Percentiles rank a stretch among this genome's conserved stretches.
phyloP scores from a whole-genome alignment of 2,113 vertebrate genomes.

The Microcebus griseorufus region DNA sequence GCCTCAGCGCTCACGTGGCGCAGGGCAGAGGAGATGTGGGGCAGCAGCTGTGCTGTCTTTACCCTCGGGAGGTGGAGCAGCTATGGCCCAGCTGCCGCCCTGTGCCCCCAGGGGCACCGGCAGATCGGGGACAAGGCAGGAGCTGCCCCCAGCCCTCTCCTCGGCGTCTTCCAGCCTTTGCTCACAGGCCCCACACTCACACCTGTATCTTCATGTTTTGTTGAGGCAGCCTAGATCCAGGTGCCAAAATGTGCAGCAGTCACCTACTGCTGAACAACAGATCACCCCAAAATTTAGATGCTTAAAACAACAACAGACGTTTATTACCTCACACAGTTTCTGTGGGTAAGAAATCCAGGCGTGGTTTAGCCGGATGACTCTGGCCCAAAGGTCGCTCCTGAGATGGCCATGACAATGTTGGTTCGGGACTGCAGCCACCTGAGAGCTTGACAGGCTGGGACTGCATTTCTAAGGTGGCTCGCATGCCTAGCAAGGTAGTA shows the following conservation, averaged over 20 bases:
- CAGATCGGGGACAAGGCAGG: background rate
- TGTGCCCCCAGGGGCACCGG: background rate
- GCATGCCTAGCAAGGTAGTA: accelerated
- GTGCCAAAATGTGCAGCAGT: background rate
- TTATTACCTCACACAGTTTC: background rate
- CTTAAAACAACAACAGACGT: background rate
- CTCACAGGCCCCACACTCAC: background rate
- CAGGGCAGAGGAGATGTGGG: background rate
- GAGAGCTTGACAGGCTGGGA: background rate
- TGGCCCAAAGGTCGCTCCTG: background rate
- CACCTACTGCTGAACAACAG: background rate
- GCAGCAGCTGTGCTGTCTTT: background rate
- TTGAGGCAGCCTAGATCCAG: background rate
- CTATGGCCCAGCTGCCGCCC: background rate
- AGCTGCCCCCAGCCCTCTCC: background rate
- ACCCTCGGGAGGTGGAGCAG: background rate
- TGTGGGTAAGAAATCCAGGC: background rate
- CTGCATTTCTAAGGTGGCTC: background rate
- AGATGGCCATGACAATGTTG: background rate
- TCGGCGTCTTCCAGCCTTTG: background rate
- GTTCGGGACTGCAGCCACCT: background rate
- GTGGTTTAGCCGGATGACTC: background rate
- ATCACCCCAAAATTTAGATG: background rate
- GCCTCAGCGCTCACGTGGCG: background rate
- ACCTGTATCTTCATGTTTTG: background rate